Conservation (phyloP, 2,113 vertebrate species). For the Vombatus ursinus region DNA sequence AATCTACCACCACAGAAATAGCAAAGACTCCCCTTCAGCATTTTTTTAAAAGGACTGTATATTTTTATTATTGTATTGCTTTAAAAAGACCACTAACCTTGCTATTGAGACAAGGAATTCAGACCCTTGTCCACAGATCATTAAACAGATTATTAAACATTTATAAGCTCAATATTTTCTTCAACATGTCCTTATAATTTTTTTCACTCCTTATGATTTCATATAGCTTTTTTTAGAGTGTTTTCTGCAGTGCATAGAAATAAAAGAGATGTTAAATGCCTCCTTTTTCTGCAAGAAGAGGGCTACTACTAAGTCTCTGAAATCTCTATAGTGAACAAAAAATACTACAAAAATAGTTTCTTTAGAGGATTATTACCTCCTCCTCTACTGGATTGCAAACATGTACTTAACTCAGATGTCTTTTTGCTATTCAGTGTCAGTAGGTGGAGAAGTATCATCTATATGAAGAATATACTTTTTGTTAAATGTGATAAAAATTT, state of each 20-base stretch:
- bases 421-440: constrained; percentile 20
- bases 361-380: constrained; percentile 4
- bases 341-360: constrained; percentile 25
- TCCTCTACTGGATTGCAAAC: not conserved
- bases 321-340: not conserved
- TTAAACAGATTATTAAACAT: constrained; percentile 43
- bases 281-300: not conserved
- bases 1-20: constrained; percentile 47
- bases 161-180: constrained; percentile 8
- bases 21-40: not conserved
- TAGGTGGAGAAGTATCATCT: not conserved
- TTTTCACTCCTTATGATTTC: not conserved
- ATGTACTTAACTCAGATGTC: not conserved
- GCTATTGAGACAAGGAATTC: constrained; percentile 39
- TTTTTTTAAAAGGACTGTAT: not conserved
- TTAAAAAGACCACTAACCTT: constrained; percentile 32
- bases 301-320: not conserved
- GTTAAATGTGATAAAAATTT: not conserved
- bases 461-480: constrained; percentile 35
- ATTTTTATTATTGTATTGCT: constrained; percentile 8
- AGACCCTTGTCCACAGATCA: constrained; percentile 13
- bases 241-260: not conserved
- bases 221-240: not conserved
- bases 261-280: not conserved
- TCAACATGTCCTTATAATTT: constrained; percentile 8